These are phyloP conservation scores for Nematostella vectensis DNA, from an alignment of 92 coral and sea anemone genomes.

Conservation along the genomic window DNA sequence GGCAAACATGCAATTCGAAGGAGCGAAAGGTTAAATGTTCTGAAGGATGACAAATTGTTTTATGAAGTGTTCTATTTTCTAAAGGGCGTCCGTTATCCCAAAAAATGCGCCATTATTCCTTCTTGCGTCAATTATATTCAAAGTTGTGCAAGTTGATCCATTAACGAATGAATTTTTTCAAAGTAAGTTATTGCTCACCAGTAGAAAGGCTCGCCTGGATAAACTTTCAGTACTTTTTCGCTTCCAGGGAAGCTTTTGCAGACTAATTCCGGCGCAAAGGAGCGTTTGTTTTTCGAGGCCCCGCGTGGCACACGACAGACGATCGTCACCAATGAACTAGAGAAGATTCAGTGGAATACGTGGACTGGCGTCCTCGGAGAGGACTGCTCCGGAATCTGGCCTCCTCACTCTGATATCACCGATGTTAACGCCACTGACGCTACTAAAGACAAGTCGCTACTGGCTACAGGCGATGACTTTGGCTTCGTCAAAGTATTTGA, in stretches of 20 bases:
- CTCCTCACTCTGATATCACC: constrained; percentile 92
- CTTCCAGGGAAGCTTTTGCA: constrained; percentile 82
- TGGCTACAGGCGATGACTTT: constrained; percentile 98
- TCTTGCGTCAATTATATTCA: too few species aligned
- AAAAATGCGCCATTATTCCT: too few species aligned
- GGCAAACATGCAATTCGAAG: too few species aligned
- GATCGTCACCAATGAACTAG: constrained; percentile 57
- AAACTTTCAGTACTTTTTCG: too few species aligned
- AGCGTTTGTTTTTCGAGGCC: constrained; percentile 92
- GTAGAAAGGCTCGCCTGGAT: too few species aligned
- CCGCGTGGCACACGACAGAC: constrained; percentile 96
- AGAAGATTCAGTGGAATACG: constrained; percentile 82
- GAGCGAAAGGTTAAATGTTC: too few species aligned
- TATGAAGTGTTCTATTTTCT: too few species aligned
- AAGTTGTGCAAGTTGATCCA: too few species aligned
- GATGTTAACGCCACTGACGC: constrained; percentile 87
- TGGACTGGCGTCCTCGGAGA: constrained; percentile 95
- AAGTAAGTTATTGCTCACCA: too few species aligned
- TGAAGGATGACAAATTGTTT: too few species aligned
- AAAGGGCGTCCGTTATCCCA: too few species aligned
- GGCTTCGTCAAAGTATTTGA: constrained; percentile 95
- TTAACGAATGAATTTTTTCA: too few species aligned
- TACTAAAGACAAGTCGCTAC: constrained; percentile 71
- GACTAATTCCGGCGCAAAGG: constrained; percentile 96
- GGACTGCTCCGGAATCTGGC: constrained; percentile 88